These are phyloP conservation scores for Phataginus tetradactyla DNA, from an alignment of 2,797 vertebrate genomes.

Conservation along the genomic window DNA sequence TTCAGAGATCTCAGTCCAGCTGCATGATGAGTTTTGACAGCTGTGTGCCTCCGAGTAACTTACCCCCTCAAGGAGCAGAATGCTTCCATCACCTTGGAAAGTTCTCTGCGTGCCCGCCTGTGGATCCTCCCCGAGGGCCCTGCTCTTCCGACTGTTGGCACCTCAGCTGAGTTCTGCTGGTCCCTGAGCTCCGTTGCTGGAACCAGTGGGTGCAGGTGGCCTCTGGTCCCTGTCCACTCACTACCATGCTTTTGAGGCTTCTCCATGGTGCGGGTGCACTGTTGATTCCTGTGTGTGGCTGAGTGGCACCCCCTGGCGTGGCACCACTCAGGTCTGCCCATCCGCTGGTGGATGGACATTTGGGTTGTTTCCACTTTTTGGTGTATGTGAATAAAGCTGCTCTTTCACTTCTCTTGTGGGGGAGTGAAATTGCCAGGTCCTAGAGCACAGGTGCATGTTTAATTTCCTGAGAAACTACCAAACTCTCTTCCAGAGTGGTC, in stretches of 20 bases:
- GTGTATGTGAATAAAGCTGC: background rate
- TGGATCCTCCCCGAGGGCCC: background rate
- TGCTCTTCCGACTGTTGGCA: fast-evolving
- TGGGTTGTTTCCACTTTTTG: background rate
- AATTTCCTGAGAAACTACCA: background rate
- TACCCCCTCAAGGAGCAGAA: background rate
- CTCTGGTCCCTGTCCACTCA: background rate
- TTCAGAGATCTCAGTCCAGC: background rate
- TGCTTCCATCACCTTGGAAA: background rate
- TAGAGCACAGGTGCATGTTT: background rate
- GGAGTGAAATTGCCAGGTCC: background rate
- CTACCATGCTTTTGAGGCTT: fast-evolving
- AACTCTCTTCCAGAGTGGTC: background rate
- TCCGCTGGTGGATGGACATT: background rate
- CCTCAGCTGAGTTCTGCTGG: fast-evolving
- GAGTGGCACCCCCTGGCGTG: fast-evolving
- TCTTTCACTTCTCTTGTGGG: background rate
- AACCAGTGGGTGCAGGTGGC: fast-evolving
- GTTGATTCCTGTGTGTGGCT: background rate
- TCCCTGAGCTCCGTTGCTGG: too few relatives aligned
- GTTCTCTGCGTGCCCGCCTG: fast-evolving
- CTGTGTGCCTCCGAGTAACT: background rate
- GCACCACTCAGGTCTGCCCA: fast-evolving
- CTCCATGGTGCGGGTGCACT: background rate
- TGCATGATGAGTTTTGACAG: background rate